Evolutionary conservation across 2,113 vertebrate species (phyloP).

Genomic region (Mirounga angustirostris): DNA sequence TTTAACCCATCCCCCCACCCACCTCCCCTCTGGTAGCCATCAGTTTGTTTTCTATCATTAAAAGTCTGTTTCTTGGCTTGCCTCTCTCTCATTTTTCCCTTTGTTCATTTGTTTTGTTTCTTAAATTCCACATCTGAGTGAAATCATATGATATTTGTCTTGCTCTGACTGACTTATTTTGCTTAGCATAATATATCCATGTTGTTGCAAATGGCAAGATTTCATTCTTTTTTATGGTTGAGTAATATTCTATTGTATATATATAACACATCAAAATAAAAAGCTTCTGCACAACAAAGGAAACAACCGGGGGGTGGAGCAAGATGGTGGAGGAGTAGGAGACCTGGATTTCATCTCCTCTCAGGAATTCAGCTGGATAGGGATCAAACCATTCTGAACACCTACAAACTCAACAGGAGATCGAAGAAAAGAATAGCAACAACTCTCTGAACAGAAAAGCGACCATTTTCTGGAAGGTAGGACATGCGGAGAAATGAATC

Average conservation of each 20-base stretch:
- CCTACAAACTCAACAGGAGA: too few relatives aligned
- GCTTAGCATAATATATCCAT: not conserved
- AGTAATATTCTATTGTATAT: not conserved
- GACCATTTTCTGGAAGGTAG: too few relatives aligned
- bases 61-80: not conserved
- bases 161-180: not conserved
- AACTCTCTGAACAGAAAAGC: too few relatives aligned
- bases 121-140: not conserved
- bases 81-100: not conserved
- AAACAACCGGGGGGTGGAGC: not conserved
- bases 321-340: too few relatives aligned
- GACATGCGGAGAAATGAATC: too few relatives aligned
- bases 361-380: too few relatives aligned
- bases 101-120: not conserved
- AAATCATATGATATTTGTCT: not conserved
- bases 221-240: not conserved
- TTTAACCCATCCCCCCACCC: not conserved
- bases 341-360: too few relatives aligned
- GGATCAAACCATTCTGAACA: too few relatives aligned
- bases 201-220: not conserved
- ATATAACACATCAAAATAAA: not conserved
- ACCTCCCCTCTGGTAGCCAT: not conserved
- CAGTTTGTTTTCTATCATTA: not conserved
- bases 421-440: too few relatives aligned
- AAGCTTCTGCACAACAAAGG: not conserved